These are phyloP conservation scores for Siderastrea siderea DNA, from an alignment of 92 coral and sea anemone species.

Conservation along the genomic window DNA sequence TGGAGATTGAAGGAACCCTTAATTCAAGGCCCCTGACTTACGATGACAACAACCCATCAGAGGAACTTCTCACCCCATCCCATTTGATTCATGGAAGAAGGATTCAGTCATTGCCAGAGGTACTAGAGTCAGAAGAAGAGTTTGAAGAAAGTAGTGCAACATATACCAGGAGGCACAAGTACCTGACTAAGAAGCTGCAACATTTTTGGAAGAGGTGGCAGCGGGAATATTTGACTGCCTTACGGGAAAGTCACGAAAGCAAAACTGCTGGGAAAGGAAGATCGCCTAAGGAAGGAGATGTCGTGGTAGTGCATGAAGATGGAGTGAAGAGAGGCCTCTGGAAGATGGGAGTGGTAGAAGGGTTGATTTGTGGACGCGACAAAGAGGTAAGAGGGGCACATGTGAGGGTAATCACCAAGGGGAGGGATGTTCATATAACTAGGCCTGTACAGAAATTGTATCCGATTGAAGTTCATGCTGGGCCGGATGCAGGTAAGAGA, in stretches of 20 bases:
- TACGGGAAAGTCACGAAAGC: too few species aligned
- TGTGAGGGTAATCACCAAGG: slow-evolving; percentile 7
- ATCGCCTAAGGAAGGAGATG: too few species aligned
- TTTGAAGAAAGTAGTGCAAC: background rate
- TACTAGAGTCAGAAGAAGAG: background rate
- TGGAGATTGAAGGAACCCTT: slow-evolving; percentile 8
- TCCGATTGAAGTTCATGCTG: slow-evolving; percentile 2
- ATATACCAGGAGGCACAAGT: slow-evolving; percentile 9
- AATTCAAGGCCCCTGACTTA: slow-evolving; percentile 9
- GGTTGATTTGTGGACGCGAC: background rate
- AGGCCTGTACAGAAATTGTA: background rate
- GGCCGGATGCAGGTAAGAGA: background rate
- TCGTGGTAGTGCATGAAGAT: background rate
- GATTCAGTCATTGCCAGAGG: slow-evolving; percentile 3
- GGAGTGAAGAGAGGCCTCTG: too few species aligned
- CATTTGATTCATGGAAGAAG: slow-evolving; percentile 4
- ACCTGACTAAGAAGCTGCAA: slow-evolving; percentile 8
- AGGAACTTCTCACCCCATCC: too few species aligned
- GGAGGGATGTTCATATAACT: slow-evolving; percentile 7
- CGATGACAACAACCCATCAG: too few species aligned
- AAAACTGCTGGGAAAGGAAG: too few species aligned
- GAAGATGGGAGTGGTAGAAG: too few species aligned
- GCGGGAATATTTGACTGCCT: too few species aligned
- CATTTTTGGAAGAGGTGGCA: slow-evolving; percentile 20
- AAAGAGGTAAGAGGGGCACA: slow-evolving; percentile 7